Percentiles rank a stretch among this genome's conserved stretches.
These are phyloP conservation scores for Ecliptopera silaceata DNA, from an alignment of 2,888 invertebrate species.

Conservation along the genomic window DNA sequence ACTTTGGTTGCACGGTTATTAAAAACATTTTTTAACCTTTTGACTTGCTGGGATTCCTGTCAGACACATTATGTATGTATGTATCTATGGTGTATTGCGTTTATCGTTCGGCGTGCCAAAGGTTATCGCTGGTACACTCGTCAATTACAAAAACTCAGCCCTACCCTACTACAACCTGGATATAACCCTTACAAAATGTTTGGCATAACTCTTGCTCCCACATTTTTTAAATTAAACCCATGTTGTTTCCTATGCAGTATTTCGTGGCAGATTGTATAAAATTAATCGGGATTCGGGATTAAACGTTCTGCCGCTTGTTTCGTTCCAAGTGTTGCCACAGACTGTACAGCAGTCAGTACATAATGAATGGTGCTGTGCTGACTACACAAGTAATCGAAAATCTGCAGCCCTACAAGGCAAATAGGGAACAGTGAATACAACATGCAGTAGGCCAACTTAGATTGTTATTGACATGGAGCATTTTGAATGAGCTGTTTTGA, in stretches of 20 bases:
- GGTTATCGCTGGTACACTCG: too few relatives aligned
- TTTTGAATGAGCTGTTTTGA: too few relatives aligned
- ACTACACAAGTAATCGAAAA: slow-evolving; percentile 16
- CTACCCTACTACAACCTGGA: too few relatives aligned
- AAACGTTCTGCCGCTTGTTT: neutral
- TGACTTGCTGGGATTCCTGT: too few relatives aligned
- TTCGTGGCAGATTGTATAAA: neutral
- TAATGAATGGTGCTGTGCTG: slow-evolving; percentile 10
- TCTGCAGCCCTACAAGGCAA: slow-evolving; percentile 12
- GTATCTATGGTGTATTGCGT: too few relatives aligned
- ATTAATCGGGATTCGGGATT: neutral
- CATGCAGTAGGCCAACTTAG: neutral
- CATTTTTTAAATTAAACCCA: too few relatives aligned
- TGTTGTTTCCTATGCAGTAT: too few relatives aligned
- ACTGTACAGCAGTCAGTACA: slow-evolving; percentile 1
- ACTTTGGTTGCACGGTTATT: neutral
- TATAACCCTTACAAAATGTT: too few relatives aligned
- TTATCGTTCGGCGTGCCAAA: too few relatives aligned
- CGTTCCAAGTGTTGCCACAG: slow-evolving; percentile 10
- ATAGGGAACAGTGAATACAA: neutral
- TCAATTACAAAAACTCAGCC: too few relatives aligned
- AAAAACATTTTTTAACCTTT: neutral
- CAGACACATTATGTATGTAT: too few relatives aligned
- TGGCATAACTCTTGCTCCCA: too few relatives aligned
- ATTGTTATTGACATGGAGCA: neutral